phyloP scores from a whole-genome alignment of 92 coral and sea anemone genomes.

The Zoanthus solanderi region DNA sequence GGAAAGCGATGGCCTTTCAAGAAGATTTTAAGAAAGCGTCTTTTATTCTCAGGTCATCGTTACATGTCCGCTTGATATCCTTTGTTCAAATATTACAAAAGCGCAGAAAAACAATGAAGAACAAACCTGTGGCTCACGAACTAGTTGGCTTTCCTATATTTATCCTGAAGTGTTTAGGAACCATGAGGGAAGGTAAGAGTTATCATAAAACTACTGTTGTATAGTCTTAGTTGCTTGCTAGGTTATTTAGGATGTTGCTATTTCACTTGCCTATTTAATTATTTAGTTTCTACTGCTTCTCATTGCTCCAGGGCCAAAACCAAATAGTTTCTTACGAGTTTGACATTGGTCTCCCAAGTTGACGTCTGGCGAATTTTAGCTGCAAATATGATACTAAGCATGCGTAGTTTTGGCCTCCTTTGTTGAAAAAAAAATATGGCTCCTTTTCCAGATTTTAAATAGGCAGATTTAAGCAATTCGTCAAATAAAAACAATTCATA shows the following conservation, averaged over 20 bases:
- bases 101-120: slow-evolving; percentile 57
- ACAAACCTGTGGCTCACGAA: slow-evolving; percentile 44
- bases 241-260: neutral
- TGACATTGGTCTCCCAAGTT: too few species aligned
- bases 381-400: too few species aligned
- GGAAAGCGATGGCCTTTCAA: neutral
- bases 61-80: slow-evolving; percentile 80
- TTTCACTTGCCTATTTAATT: too few species aligned
- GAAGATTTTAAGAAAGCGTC: neutral
- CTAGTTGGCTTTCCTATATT: slow-evolving; percentile 90
- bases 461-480: too few species aligned
- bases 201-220: neutral
- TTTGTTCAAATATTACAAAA: slow-evolving; percentile 63
- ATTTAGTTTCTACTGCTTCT: too few species aligned
- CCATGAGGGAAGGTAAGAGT: slow-evolving; percentile 83
- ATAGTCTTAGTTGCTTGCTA: neutral
- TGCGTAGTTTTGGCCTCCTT: too few species aligned
- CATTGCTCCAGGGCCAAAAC: too few species aligned
- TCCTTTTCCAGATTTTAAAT: too few species aligned
- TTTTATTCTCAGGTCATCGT: slow-evolving; percentile 68
- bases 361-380: too few species aligned
- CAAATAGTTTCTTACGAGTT: too few species aligned
- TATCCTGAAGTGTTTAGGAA: slow-evolving; percentile 89
- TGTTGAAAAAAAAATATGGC: too few species aligned
- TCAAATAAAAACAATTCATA: too few species aligned